These are phyloP conservation scores for Scolopax rusticola DNA, from an alignment of 2,797 vertebrate genomes.

Conservation along the genomic window DNA sequence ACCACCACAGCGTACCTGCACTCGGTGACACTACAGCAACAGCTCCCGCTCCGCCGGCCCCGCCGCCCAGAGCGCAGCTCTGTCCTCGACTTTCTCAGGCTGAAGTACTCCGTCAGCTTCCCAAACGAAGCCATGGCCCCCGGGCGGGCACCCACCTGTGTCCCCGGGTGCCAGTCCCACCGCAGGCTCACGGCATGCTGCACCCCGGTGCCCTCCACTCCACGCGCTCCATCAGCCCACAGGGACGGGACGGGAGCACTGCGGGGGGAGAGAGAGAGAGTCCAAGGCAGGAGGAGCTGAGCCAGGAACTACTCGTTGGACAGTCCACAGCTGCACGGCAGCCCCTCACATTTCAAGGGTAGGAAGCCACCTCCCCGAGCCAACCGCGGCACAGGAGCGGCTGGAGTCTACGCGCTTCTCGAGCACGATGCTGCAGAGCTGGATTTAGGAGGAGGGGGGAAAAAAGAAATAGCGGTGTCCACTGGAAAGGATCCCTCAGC, in stretches of 20 bases:
- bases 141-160: neutral
- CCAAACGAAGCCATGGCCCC: constrained; percentile 90
- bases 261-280: neutral
- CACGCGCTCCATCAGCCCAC: neutral
- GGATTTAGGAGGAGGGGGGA: neutral
- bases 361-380: neutral
- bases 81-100: constrained; percentile 89
- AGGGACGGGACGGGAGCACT: neutral
- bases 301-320: neutral
- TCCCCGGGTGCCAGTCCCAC: neutral
- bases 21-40: constrained; percentile 90
- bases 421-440: neutral
- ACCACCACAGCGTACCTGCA: constrained; percentile 83
- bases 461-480: neutral
- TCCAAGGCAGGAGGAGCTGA: neutral
- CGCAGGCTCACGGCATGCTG: neutral
- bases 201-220: neutral
- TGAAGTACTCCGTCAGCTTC: constrained; percentile 95
- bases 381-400: neutral
- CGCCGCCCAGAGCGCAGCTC: constrained; percentile 84
- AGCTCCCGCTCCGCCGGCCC: constrained; percentile 88
- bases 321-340: neutral
- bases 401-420: neutral
- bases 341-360: neutral
- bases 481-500: neutral